phyloP scores from a whole-genome alignment of 2,113 vertebrate species.

The Gavialis gangeticus region DNA sequence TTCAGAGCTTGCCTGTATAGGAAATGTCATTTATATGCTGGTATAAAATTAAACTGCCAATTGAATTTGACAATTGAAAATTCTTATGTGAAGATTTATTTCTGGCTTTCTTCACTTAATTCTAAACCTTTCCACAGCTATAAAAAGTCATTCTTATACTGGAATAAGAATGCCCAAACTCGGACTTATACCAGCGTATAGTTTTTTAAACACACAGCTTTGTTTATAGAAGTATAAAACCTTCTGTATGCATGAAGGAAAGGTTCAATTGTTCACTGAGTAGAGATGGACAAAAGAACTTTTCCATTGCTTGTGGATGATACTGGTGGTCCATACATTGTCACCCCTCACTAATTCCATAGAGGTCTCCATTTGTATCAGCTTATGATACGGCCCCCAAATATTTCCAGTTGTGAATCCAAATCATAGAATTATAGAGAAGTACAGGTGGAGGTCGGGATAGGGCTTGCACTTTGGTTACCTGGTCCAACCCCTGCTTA shows the following conservation, averaged over 20 bases:
- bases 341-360: background rate
- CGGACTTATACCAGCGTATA: background rate
- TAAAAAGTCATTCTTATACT: background rate
- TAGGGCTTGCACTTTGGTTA: too few species aligned
- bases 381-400: background rate
- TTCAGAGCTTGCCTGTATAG: background rate
- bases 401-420: background rate
- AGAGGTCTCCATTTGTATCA: background rate
- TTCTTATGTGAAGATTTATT: background rate
- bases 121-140: background rate
- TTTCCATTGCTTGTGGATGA: background rate
- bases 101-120: background rate
- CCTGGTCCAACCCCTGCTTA: too few species aligned
- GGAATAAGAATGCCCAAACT: background rate
- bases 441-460: too few species aligned
- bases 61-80: too few species aligned
- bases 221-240: background rate
- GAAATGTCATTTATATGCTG: background rate
- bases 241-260: background rate
- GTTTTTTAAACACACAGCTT: background rate
- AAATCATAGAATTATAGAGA: background rate
- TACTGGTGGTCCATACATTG: background rate
- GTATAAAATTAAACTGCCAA: background rate
- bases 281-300: background rate
- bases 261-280: background rate